These are phyloP conservation scores for Sciaenops ocellatus DNA, from an alignment of 2,797 vertebrate species.

Conservation along the genomic window DNA sequence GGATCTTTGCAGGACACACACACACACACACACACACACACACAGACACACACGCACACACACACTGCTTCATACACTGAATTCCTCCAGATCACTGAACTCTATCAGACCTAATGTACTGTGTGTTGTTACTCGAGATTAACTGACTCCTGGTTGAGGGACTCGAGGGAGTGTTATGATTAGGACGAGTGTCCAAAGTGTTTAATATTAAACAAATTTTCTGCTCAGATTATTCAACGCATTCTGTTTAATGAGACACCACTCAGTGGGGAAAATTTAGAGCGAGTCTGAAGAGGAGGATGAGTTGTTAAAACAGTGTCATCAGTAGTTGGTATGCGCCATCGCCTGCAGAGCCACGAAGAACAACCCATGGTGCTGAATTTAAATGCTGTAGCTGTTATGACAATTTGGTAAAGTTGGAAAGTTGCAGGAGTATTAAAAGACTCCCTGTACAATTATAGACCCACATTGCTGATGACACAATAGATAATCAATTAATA, in stretches of 20 bases:
- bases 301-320: background rate
- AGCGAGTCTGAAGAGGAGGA: background rate
- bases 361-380: background rate
- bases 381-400: background rate
- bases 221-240: slow-evolving; percentile 8
- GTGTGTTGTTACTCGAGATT: slow-evolving; percentile 21
- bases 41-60: slow-evolving; percentile 12
- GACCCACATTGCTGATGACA: background rate
- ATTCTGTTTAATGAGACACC: slow-evolving; percentile 29
- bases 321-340: slow-evolving; percentile 2
- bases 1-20: background rate
- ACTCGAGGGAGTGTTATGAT: slow-evolving; percentile 20
- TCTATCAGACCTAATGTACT: slow-evolving; percentile 46
- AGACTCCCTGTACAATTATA: background rate
- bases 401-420: background rate
- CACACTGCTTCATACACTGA: background rate
- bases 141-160: slow-evolving; percentile 6
- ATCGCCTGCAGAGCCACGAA: background rate
- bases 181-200: slow-evolving; percentile 24
- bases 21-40: slow-evolving; percentile 8
- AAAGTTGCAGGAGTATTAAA: background rate
- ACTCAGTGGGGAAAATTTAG: background rate
- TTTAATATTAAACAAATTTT: slow-evolving; percentile 23
- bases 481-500: background rate
- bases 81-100: slow-evolving; percentile 56